Base-by-base conservation (phyloP, 2,797 vertebrate species). In the Lateolabrax maculatus region DNA sequence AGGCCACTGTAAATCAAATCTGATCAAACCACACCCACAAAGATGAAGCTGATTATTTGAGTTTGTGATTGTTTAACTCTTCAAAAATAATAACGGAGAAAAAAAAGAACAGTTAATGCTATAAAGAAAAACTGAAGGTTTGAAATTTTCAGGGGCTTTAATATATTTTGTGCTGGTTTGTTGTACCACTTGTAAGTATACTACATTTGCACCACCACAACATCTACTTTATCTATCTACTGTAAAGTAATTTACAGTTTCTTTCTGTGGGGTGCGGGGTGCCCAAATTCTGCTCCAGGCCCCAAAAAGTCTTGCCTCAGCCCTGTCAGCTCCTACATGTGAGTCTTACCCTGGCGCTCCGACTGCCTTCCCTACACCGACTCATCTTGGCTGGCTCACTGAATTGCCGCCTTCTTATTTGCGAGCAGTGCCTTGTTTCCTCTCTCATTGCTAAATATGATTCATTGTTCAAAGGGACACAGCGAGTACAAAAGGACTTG, bases 381-480 rank as follows among this genome's bases (percentile, higher is more conserved):
- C 79, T 80, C 72, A 27, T 79, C 82, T 74, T 41, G 79, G 71
- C 62, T 63, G 73, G 18, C 79, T 73, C 52, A 15, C 57, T 73
- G 63, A 70, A 75, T 73, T 43, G 56, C 76, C 2, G 48, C 79
- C 77, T 75, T 75, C 71, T 79, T 80, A 37, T 80, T 82, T 80
- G 65, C 3, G 43, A 76, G 64, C 61, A 4, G 36, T 8, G 49
- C 58, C 80, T 72, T 56, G 71, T 82, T 81, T 79, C 75, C 44
- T 73, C 64, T 67, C 76, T 86, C 9, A 11, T 61, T 48, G 53
- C 77, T 85, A 84, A 90, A 88, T 78, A 75, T 79, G 84, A 90
- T 81, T 90, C 81, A 83, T 89, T 89, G 84, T 91, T 91, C 86
- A 90, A 87, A 90, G 76, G 71, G 85, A 90, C 82, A 74, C 58